Conservation (phyloP, 2,888 invertebrate species). For the Limnephilus auricula region DNA sequence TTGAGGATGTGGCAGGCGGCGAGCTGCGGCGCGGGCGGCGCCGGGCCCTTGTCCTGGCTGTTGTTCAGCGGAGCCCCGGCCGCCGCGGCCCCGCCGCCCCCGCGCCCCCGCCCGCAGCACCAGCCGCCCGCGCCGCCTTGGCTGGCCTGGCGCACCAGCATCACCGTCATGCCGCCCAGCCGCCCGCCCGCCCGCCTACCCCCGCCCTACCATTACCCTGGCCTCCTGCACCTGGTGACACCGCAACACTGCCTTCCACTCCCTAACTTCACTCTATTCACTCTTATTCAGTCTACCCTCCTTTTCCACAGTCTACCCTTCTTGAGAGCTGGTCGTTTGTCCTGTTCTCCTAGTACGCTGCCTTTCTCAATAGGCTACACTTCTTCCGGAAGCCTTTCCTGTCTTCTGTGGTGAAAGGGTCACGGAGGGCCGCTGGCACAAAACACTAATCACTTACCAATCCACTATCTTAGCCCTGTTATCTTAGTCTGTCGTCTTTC, state of each 20-base stretch:
- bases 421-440: too few relatives aligned
- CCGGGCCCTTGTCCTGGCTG: conserved; percentile 71
- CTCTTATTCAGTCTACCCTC: not conserved
- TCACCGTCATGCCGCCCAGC: conserved; percentile 65
- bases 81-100: conserved; percentile 78
- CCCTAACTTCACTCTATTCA: not conserved
- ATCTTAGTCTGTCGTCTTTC: not conserved
- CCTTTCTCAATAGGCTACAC: not conserved
- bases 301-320: not conserved
- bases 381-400: not conserved
- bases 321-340: not conserved
- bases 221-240: conserved; percentile 25
- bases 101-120: conserved; percentile 77
- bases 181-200: conserved; percentile 66
- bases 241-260: not conserved
- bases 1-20: conserved; percentile 78
- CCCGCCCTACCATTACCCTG: conserved; percentile 10
- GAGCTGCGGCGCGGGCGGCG: conserved; percentile 75
- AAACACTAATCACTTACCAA: too few relatives aligned
- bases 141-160: conserved; percentile 66
- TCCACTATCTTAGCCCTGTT: not conserved
- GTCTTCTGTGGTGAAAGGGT: not conserved
- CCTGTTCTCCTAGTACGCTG: not conserved
- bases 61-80: conserved; percentile 51
- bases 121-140: conserved; percentile 75